Percentiles rank a stretch among this genome's conserved stretches.
These are phyloP conservation scores for Callopanchax toddi DNA, from an alignment of 2,113 vertebrate genomes.

Conservation along the genomic window DNA sequence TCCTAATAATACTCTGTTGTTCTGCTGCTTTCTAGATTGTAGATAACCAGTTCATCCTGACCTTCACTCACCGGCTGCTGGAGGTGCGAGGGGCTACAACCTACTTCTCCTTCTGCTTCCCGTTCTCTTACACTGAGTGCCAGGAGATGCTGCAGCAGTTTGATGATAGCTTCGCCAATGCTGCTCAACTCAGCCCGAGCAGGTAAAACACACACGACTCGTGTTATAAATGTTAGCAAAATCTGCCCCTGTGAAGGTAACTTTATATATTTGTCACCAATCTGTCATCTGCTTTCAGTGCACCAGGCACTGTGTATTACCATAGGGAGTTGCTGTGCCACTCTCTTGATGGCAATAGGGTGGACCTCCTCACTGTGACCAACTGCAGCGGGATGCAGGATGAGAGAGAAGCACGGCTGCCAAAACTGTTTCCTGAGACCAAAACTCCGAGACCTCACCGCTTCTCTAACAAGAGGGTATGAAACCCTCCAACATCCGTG, in stretches of 20 bases:
- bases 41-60: conserved; percentile 92
- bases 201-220: conserved; percentile 76
- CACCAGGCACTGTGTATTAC: conserved; percentile 87
- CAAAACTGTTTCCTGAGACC: conserved; percentile 91
- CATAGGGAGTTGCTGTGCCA: conserved; percentile 93
- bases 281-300: conserved; percentile 62
- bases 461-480: conserved; percentile 90
- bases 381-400: conserved; percentile 91
- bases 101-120: conserved; percentile 97
- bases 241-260: too few species aligned
- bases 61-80: conserved; percentile 91
- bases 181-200: conserved; percentile 78
- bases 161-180: conserved; percentile 84
- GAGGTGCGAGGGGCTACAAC: conserved; percentile 89
- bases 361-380: conserved; percentile 94
- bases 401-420: conserved; percentile 88
- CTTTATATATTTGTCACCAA: not conserved
- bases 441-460: conserved; percentile 84
- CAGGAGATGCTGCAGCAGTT: conserved; percentile 92
- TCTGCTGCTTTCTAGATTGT: conserved; percentile 80
- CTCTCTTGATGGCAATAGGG: conserved; percentile 90
- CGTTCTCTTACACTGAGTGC: conserved; percentile 93
- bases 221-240: too few species aligned
- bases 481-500: not conserved
- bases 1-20: conserved; percentile 20